phyloP scores from a whole-genome alignment of 1,140 invertebrate genomes.

The Pteromalus puparum region DNA sequence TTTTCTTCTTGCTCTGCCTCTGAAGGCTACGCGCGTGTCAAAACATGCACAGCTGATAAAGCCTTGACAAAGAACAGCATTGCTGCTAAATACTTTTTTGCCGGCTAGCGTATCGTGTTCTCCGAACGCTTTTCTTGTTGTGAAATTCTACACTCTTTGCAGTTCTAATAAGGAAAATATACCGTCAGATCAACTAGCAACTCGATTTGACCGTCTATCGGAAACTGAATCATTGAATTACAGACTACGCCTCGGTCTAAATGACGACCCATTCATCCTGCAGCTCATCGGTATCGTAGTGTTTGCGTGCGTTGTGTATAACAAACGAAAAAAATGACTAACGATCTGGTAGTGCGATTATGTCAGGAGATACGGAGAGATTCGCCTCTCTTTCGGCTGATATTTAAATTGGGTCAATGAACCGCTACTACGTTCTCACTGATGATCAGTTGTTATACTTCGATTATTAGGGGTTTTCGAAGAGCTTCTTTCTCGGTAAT shows the following conservation, averaged over 20 bases:
- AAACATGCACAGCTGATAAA: slow-evolving; percentile 27
- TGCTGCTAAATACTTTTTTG: neutral
- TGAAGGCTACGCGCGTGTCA: slow-evolving; percentile 13
- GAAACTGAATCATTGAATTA: neutral
- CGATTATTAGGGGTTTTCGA: slow-evolving; percentile 33
- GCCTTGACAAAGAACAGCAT: slow-evolving; percentile 32
- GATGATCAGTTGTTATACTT: slow-evolving; percentile 35
- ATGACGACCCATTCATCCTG: neutral
- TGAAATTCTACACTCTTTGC: neutral
- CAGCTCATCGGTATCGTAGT: neutral
- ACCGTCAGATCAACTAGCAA: too few species aligned
- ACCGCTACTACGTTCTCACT: slow-evolving; percentile 52
- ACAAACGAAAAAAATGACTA: neutral
- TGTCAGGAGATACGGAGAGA: neutral
- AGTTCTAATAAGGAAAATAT: neutral
- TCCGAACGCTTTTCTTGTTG: neutral
- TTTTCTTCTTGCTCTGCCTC: slow-evolving; percentile 3
- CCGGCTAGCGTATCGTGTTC: neutral
- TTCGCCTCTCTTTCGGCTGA: slow-evolving; percentile 45
- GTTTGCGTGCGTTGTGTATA: neutral
- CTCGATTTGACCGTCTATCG: neutral
- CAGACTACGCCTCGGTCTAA: neutral
- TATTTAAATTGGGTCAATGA: slow-evolving; percentile 70
- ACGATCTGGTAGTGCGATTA: neutral
- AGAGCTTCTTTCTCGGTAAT: neutral